Percentiles rank a stretch among this genome's conserved stretches.
Conservation (phyloP, 2,888 invertebrate genomes). For the Aphodius granarius region DNA sequence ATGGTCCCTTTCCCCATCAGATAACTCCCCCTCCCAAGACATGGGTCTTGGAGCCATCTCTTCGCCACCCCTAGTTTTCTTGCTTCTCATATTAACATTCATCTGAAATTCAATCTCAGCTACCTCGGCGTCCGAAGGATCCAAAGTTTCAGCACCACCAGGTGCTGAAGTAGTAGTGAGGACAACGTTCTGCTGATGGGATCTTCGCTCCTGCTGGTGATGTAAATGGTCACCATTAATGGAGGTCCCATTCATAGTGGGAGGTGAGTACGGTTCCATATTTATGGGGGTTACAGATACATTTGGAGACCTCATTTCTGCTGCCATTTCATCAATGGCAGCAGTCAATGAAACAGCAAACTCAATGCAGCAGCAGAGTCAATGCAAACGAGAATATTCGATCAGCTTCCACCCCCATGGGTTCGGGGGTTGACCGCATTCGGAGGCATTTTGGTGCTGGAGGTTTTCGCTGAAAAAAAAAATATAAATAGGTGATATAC, state of each 20-base stretch:
- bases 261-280: conserved; percentile 52
- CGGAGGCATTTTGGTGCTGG: not conserved
- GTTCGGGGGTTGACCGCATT: not conserved
- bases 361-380: not conserved
- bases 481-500: too few species aligned
- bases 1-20: conserved; percentile 71
- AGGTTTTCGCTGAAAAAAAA: not conserved
- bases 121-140: conserved; percentile 77
- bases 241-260: conserved; percentile 34
- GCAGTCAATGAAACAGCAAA: too few species aligned
- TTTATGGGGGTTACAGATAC: conserved; percentile 83
- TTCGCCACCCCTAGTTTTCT: conserved; percentile 40
- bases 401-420: not conserved
- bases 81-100: conserved; percentile 49
- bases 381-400: not conserved
- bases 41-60: conserved; percentile 71
- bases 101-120: conserved; percentile 74
- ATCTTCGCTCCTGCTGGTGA: conserved; percentile 18
- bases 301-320: conserved; percentile 58
- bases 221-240: conserved; percentile 35
- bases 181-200: conserved; percentile 20
- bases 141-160: conserved; percentile 46
- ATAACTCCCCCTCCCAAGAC: conserved; percentile 94
- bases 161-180: conserved; percentile 1
- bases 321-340: conserved; percentile 49